Conservation (phyloP, 2,888 invertebrate genomes). For the Spodoptera picta region DNA sequence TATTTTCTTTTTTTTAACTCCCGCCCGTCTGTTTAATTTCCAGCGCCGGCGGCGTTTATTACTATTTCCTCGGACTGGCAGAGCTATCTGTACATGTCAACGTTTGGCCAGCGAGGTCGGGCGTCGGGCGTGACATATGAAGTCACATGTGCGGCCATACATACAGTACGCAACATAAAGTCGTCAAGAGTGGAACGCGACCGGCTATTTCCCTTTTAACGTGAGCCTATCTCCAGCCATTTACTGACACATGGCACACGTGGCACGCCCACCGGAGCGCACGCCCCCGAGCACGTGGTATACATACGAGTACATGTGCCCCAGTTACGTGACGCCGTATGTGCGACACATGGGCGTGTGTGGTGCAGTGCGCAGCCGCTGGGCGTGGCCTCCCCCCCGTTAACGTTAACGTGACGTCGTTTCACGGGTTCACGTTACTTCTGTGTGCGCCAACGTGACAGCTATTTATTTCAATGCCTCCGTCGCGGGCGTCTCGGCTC, state of each 20-base stretch:
- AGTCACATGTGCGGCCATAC: slow-evolving; percentile 41
- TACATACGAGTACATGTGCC: slow-evolving; percentile 73
- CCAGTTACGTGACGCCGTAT: slow-evolving; percentile 74
- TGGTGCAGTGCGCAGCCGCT: slow-evolving; percentile 78
- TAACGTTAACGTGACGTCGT: slow-evolving; percentile 72
- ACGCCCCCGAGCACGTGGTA: slow-evolving; percentile 73
- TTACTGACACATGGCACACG: slow-evolving; percentile 68
- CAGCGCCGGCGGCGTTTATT: slow-evolving; percentile 56
- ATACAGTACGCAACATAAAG: slow-evolving; percentile 34
- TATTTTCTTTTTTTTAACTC: slow-evolving; percentile 68
- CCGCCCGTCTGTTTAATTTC: slow-evolving; percentile 62
- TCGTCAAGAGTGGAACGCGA: slow-evolving; percentile 51
- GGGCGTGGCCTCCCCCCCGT: slow-evolving; percentile 78
- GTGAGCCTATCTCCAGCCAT: slow-evolving; percentile 70
- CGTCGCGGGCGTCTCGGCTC: slow-evolving; percentile 65
- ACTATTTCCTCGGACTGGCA: slow-evolving; percentile 49
- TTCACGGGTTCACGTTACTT: slow-evolving; percentile 67
- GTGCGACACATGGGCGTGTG: slow-evolving; percentile 78
- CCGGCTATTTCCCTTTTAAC: slow-evolving; percentile 58
- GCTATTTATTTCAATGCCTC: slow-evolving; percentile 78
- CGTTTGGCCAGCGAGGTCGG: slow-evolving; percentile 49
- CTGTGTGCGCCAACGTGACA: slow-evolving; percentile 78
- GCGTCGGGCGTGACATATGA: slow-evolving; percentile 48
- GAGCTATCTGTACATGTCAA: slow-evolving; percentile 37
- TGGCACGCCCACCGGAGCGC: slow-evolving; percentile 75